phyloP scores from a whole-genome alignment of 2,113 vertebrate species.

The Paraplagusia blochii region DNA sequence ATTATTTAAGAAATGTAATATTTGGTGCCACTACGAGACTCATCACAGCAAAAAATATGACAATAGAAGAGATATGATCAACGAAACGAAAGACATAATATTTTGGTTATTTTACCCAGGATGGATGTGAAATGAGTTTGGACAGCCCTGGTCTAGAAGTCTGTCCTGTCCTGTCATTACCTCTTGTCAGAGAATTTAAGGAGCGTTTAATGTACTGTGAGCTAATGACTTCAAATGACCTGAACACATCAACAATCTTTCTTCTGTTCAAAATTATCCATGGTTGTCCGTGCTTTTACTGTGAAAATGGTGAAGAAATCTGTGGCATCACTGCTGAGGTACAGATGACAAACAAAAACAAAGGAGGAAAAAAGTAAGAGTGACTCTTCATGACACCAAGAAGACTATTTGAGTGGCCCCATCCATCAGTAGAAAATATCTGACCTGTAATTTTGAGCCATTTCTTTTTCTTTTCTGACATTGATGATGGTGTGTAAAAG shows the following conservation, averaged over 20 bases:
- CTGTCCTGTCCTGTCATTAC: constrained; percentile 5
- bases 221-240: background rate
- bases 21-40: too few relatives aligned
- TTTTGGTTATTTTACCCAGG: too few relatives aligned
- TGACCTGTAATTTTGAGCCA: constrained; percentile 31
- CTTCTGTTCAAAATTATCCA: too few relatives aligned
- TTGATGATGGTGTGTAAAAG: constrained; percentile 26
- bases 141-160: too few relatives aligned
- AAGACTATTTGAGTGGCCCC: constrained; percentile 2
- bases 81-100: too few relatives aligned
- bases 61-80: too few relatives aligned
- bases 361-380: background rate
- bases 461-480: constrained; percentile 25
- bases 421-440: constrained; percentile 14
- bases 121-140: too few relatives aligned
- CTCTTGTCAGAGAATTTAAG: background rate
- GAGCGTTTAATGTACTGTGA: background rate
- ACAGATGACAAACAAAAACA: background rate
- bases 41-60: too few relatives aligned
- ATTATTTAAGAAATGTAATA: too few relatives aligned
- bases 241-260: too few relatives aligned
- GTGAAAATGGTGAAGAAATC: background rate
- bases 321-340: constrained; percentile 2
- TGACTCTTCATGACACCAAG: constrained; percentile 18
- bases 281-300: background rate